Base-by-base conservation (phyloP, 2,888 invertebrate genomes). In the Panzeria rudis region DNA sequence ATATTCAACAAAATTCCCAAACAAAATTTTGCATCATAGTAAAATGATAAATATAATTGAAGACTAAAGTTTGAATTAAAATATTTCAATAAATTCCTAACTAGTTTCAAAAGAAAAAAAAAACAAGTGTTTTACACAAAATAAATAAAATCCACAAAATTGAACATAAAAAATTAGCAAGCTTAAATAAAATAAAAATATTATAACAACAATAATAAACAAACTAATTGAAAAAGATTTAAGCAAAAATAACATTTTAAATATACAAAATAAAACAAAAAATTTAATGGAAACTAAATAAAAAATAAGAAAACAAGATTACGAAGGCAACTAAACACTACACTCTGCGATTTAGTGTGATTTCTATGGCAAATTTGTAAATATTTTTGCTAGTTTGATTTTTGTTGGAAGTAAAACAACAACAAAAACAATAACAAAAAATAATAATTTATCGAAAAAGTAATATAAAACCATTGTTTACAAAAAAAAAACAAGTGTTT, bases 401-500 rank as follows among this genome's bases (percentile, higher is more conserved):
- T 32, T 41, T 79, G 1, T 38, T 56, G 13, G 8, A 47, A n/a
- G 4, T 25, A 61, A 69, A 38, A 29, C 2, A 66, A 59, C 20
- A 47, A 50, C 35, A 73, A 50, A 1, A 35, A 47, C 41, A 38
- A 17, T 11, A 54, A 29, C 0, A 66, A 23, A 35, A 50, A 38
- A 32, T 44, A 56, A 25, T 9, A 44, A 59, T 71, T 44, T 73
- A 73, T 73, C 20, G 17, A 54, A 50, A 68, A 68, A 56, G 61
- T 68, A 84, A 80, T 61, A 35, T 35, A 77, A 80, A 66, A 84
- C 66, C 50, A 80, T 72, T 84, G 76, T 84, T 76, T 72, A 56
- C n/a, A 64, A 68, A 66, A 52, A 80, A 54, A 64, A 68, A 66
- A 52, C 84, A 54, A 81, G 75, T 72, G 72, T 66, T 72, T 59